These are phyloP conservation scores for Drosophila pachea DNA, from an alignment of 1,140 invertebrate species.

Conservation along the genomic window DNA sequence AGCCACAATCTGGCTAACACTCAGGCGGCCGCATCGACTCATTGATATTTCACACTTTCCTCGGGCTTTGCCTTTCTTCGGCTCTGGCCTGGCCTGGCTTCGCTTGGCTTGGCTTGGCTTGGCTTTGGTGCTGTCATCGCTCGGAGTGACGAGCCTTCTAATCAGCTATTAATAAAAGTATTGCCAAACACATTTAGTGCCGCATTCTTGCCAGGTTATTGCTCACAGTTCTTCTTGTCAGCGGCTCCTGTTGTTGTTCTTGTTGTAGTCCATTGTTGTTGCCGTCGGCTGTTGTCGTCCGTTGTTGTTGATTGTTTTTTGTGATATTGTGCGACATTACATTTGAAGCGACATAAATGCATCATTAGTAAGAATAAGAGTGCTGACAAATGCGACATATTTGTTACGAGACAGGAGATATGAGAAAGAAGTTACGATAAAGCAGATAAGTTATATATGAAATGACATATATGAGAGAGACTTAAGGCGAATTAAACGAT, in stretches of 20 bases:
- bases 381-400: no score
- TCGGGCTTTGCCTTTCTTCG: not conserved
- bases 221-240: slow-evolving; percentile 23
- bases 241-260: slow-evolving; percentile 18
- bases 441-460: no score
- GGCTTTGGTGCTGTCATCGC: slow-evolving; percentile 20
- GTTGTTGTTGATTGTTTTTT: slow-evolving; percentile 35
- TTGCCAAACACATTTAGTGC: slow-evolving; percentile 57
- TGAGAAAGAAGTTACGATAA: no score
- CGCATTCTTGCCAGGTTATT: slow-evolving; percentile 57
- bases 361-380: no score
- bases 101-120: slow-evolving; percentile 20
- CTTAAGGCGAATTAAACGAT: no score
- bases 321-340: no score
- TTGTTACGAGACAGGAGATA: no score
- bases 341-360: no score
- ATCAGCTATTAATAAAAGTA: slow-evolving; percentile 76
- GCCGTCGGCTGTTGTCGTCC: slow-evolving; percentile 2
- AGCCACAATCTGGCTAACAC: slow-evolving; percentile 1
- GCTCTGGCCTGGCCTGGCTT: not conserved
- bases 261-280: slow-evolving; percentile 23
- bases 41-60: slow-evolving; percentile 56
- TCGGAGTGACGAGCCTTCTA: slow-evolving; percentile 51
- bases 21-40: slow-evolving; percentile 24
- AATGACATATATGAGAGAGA: no score